Evolutionary conservation across 2,888 invertebrate species (phyloP).

Genomic region (Cataglyphis albicans): DNA sequence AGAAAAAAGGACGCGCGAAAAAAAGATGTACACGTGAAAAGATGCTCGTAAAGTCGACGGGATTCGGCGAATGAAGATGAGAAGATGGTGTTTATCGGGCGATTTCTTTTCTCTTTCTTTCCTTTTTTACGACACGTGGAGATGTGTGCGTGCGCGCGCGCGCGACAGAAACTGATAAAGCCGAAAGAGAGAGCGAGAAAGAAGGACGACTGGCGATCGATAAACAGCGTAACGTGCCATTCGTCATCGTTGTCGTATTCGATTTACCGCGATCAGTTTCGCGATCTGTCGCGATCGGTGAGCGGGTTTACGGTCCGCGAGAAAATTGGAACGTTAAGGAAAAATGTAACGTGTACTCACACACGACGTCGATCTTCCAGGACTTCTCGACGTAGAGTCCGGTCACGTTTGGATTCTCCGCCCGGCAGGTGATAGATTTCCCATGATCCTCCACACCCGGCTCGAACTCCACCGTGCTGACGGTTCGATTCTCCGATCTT

Average conservation of each 20-base stretch:
- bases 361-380: constrained; percentile 95
- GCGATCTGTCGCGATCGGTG: constrained; percentile 50
- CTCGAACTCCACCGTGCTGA: constrained; percentile 95
- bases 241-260: constrained; percentile 47
- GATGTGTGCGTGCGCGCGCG: neutral
- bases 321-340: constrained; percentile 52
- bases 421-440: constrained; percentile 94
- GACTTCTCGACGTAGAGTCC: constrained; percentile 93
- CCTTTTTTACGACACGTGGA: constrained; percentile 64
- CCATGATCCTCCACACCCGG: constrained; percentile 96
- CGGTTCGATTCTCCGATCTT: constrained; percentile 92
- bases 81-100: constrained; percentile 37
- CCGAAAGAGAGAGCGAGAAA: constrained; percentile 19
- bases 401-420: constrained; percentile 96
- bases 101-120: constrained; percentile 41
- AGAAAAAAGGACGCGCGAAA: constrained; percentile 18
- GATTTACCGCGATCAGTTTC: constrained; percentile 56
- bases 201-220: neutral
- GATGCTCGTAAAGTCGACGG: constrained; percentile 70
- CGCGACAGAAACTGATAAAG: neutral
- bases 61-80: constrained; percentile 61
- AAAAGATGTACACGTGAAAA: constrained; percentile 54
- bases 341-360: constrained; percentile 89
- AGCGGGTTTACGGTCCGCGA: constrained; percentile 52
- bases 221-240: constrained; percentile 34